Evolutionary conservation across 2,113 vertebrate genomes (phyloP), one percentile per base, ranked within the genome.

Genomic region (Plotosus lineatus): DNA sequence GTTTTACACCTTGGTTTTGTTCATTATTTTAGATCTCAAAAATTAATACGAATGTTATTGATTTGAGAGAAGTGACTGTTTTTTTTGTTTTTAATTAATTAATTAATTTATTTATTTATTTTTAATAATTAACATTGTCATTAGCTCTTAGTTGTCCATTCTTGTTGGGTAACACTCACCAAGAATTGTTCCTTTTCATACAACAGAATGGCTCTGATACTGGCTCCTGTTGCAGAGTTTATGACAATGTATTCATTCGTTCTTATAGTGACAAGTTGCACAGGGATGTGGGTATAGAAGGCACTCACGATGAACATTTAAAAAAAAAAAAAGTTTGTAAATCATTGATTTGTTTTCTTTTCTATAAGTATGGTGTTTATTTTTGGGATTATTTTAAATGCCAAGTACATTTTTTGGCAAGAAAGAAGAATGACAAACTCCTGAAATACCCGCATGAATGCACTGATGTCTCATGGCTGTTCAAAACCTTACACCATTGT

Each of bases 1-100:
- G 17, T 81, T 72, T 46, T 75, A 66, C 60, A 78, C 46, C 46
- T 38, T 81, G 68, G 69, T 26, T 80, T 55, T 26, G 42, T 79
- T 79, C 69, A 31, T 10, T 71, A 40, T 69, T 31, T 61, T 60
- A 40, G 56, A 33, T 50, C 26, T 31, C 3, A 48, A 48, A 48
- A 31, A 10, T 51, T 51, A 51, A 73, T 9, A 23, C 21, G 19
- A 9, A 28, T 48, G 3, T 48, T 48, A 10, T 48, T 14, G 46
- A 48, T 10, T 48, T 2, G 2, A 14, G 12, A 48, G 46, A n/a
- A n/a, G n/a, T n/a, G n/a, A n/a, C n/a, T n/a, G n/a, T n/a, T n/a
- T n/a, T n/a, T n/a, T n/a, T n/a, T n/a, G n/a, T n/a, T n/a, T n/a
- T n/a, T n/a, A n/a, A n/a, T n/a, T n/a, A n/a, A n/a, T n/a, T n/a